Evolutionary conservation across 2,113 vertebrate genomes (phyloP), one percentile per base, ranked within the genome.

Genomic region (Himantopus leucocephalus): DNA sequence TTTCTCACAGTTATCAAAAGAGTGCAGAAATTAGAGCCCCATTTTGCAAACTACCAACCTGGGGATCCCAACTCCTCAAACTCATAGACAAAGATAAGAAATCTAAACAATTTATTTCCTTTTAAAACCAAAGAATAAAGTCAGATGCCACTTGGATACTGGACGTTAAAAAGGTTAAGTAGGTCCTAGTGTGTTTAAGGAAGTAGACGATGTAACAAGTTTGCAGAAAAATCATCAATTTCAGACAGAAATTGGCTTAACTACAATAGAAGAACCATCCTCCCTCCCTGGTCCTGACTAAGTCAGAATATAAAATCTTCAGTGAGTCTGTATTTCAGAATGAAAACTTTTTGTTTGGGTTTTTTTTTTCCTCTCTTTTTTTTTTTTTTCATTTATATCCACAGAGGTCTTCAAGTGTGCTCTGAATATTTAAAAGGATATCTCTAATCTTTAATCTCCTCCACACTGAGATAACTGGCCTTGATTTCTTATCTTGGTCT

Each of bases 401-500:
- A 39, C 3, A 50, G 48, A 50, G 48, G 35, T 18, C 43, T 81
- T 72, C 39, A 53, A 76, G n/a, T 3, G 1, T 17, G 75, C 22
- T 60, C 48, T 72, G 48, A 82, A 85, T 95, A 88, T 93, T 91
- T 91, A 11, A 66, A 75, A 55, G 60, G 48, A 64, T 4, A 50
- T 72, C 20, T 83, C 72, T 55, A 55, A 77, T 96, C 67, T 92
- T 71, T 59, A 45, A 41, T 85, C 63, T 92, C 71, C 35, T 88
- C 76, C 45, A 47, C n/a, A 10, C 3, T 70, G 72, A 92, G 63
- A 74, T 70, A 84, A 50, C 39, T 64, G 67, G 48, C 32, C 68
- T 87, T 92, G 75, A 94, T 92, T 96, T 82, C 83, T 94, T 91
- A 80, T 94, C 88, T 86, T 78, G 80, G 29, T 17, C 76, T 39